These are phyloP conservation scores for Leptonema lineaticorne DNA, from an alignment of 1,140 invertebrate genomes.

Conservation along the genomic window DNA sequence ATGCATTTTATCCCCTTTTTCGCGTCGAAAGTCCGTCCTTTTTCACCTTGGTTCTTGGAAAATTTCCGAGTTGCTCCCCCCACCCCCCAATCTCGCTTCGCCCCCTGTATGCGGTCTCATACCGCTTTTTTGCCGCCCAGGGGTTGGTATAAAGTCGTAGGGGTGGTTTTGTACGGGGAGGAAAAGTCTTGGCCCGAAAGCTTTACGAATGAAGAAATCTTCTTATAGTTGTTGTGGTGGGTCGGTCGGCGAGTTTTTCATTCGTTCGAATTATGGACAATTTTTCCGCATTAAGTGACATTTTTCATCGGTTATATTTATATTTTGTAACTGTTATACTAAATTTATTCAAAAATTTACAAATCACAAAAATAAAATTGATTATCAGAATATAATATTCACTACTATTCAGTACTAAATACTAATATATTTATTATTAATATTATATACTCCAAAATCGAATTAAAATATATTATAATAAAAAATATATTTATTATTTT, in stretches of 20 bases:
- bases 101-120: neutral
- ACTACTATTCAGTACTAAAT: too few species aligned
- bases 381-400: too few species aligned
- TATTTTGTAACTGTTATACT: neutral
- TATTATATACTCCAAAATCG: too few species aligned
- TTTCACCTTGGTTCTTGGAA: conserved; percentile 15
- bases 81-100: neutral
- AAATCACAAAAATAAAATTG: neutral
- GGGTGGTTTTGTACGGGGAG: conserved; percentile 10
- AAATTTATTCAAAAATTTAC: neutral
- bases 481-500: too few species aligned
- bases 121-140: neutral
- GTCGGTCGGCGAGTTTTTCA: conserved; percentile 36
- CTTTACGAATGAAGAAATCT: conserved; percentile 42
- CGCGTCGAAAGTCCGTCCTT: conserved; percentile 19
- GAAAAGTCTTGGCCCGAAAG: conserved; percentile 15
- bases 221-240: conserved; percentile 38
- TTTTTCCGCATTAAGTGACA: conserved; percentile 24
- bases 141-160: neutral
- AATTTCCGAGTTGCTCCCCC: conserved; percentile 12
- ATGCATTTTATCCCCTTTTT: conserved; percentile 32
- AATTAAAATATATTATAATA: too few species aligned
- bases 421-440: too few species aligned
- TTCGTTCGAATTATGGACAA: conserved; percentile 27
- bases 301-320: too few species aligned